These are phyloP conservation scores for Phrynosoma platyrhinos DNA, from an alignment of 2,113 vertebrate genomes.

Conservation along the genomic window DNA sequence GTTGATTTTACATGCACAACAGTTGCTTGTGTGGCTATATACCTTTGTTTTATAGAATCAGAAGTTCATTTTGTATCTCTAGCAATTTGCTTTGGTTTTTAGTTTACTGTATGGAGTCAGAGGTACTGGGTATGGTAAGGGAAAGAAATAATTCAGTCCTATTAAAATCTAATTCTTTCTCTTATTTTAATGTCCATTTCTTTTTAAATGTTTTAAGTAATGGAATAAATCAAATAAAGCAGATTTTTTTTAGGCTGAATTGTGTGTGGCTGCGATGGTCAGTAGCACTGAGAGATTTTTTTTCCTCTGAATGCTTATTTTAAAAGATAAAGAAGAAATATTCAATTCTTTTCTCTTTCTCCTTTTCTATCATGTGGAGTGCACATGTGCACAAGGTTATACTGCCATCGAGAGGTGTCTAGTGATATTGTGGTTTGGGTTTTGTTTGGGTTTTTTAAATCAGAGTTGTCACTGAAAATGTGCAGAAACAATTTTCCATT, in stretches of 20 bases:
- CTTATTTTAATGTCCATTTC: conserved; percentile 27
- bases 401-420: conserved; percentile 75
- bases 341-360: conserved; percentile 29
- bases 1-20: not conserved
- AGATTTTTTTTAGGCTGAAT: not conserved
- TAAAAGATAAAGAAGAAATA: conserved; percentile 18
- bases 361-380: conserved; percentile 33
- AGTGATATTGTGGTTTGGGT: conserved; percentile 54
- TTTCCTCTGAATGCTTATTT: conserved; percentile 1
- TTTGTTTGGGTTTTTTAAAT: not conserved
- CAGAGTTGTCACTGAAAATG: conserved; percentile 22
- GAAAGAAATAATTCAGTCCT: conserved; percentile 32
- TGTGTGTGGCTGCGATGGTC: conserved; percentile 24
- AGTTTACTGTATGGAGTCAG: not conserved
- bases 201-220: conserved; percentile 22
- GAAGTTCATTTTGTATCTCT: not conserved
- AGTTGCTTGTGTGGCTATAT: not conserved
- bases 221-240: not conserved
- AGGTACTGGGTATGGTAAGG: not conserved
- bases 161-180: not conserved
- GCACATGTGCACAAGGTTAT: conserved; percentile 60
- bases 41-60: not conserved
- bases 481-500: conserved; percentile 15
- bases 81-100: not conserved
- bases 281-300: not conserved